These are phyloP conservation scores for Drosophila seguyi DNA, from an alignment of 1,140 invertebrate species.

Conservation along the genomic window DNA sequence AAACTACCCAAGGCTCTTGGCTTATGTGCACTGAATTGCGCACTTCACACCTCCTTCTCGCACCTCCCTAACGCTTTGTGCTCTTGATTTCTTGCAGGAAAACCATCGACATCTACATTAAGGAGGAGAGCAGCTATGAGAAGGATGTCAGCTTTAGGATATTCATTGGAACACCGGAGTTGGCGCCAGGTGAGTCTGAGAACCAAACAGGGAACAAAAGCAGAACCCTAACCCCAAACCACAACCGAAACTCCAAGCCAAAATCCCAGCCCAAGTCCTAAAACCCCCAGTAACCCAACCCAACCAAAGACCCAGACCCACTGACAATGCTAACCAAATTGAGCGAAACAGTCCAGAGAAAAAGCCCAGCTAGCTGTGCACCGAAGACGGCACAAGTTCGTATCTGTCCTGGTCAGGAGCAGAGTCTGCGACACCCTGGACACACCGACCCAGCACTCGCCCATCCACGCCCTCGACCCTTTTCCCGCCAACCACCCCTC, in stretches of 20 bases:
- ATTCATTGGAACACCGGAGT: conserved; percentile 94
- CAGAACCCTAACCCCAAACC: neutral
- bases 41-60: neutral
- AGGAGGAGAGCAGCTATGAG: conserved; percentile 99
- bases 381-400: conserved; percentile 42
- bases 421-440: conserved; percentile 25
- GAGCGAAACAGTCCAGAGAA: conserved; percentile 29
- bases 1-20: conserved; percentile 33
- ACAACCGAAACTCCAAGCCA: conserved; percentile 16
- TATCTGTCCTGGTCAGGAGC: conserved; percentile 22
- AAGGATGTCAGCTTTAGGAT: conserved; percentile 98
- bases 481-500: neutral
- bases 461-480: neutral
- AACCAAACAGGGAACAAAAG: conserved; percentile 2
- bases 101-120: conserved; percentile 91
- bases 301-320: conserved; percentile 17
- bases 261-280: neutral
- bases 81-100: conserved; percentile 89
- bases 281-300: neutral
- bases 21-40: conserved; percentile 38
- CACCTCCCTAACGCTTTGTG: conserved; percentile 9
- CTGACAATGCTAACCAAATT: conserved; percentile 49
- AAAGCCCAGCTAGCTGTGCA: conserved; percentile 32
- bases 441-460: conserved; percentile 9
- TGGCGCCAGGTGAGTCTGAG: conserved; percentile 91